These are phyloP conservation scores for Tetrax tetrax DNA, from an alignment of 2,113 vertebrate genomes.

Conservation along the genomic window DNA sequence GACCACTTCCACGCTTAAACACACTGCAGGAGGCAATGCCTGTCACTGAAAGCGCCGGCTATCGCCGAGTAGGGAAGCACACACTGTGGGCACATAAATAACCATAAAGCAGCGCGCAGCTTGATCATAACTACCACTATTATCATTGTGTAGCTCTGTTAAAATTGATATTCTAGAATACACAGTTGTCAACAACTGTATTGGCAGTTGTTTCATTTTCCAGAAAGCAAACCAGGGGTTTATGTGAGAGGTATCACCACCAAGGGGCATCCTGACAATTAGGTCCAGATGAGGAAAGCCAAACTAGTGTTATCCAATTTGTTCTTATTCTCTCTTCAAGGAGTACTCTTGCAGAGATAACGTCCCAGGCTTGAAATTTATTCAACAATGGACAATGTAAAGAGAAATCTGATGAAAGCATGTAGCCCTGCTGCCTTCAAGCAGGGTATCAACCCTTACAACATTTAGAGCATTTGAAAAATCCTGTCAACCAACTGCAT, in stretches of 20 bases:
- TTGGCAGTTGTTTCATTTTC: background rate
- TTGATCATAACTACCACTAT: conserved; percentile 17
- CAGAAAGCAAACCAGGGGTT: background rate
- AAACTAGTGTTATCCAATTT: background rate
- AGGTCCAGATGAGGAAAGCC: background rate
- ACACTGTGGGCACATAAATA: conserved; percentile 45
- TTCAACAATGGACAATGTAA: background rate
- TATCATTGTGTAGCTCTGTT: background rate
- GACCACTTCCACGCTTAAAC: background rate
- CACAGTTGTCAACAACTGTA: background rate
- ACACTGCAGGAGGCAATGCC: background rate
- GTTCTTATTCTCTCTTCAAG: background rate
- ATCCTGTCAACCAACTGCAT: background rate
- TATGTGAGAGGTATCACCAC: background rate
- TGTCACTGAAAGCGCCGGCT: background rate
- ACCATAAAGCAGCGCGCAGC: conserved; percentile 14
- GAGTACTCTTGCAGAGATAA: background rate
- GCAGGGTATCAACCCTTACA: background rate
- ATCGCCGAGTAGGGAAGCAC: background rate
- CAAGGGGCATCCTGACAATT: background rate
- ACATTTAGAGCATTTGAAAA: background rate
- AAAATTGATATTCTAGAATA: conserved; percentile 17
- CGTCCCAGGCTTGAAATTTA: background rate
- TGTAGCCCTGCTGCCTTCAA: background rate
- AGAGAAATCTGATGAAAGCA: background rate